Evolutionary conservation across 2,888 invertebrate species (phyloP), one percentile per base, ranked within the genome.

Genomic region (Acrobeloides nanus): DNA sequence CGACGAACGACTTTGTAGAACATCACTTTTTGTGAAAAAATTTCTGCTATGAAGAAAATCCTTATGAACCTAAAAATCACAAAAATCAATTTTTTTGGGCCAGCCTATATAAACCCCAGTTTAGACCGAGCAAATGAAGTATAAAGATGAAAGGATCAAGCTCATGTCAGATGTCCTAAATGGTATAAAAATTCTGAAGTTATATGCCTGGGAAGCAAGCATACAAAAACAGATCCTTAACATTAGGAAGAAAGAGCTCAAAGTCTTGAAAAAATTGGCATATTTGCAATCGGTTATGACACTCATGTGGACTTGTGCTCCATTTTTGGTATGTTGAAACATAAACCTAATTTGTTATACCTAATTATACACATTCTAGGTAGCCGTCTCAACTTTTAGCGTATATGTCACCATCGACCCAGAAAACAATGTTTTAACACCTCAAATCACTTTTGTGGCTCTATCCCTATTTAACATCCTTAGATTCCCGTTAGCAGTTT

Each of bases 351-450:
- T n/a, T n/a, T n/a, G n/a, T n/a, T n/a, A n/a, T n/a, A n/a, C n/a
- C n/a, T n/a, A n/a, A n/a, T n/a, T n/a, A n/a, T n/a, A 59, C 90
- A 0, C 92, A 6, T 90, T 90, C 78, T 78, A 92, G 83, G 90
- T 89, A 62, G 84, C 86, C 58, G 80, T 89, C 75, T 78, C 84
- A 61, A 86, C 87, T 56, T 89, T 90, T 79, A 82, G 84, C 70
- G 84, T 85, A 52, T 90, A 83, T 79, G 82, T 87, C 62, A 77
- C 84, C 67, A 77, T 71, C 7, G 72, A 75, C 29, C 68, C 69
- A 1, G 63, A 63, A 20, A 80, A 81, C 66, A 82, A 89, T 77
- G 75, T 84, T 57, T 79, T 90, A 75, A 85, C 84, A 66, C 83
- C 87, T 21, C 59, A 68, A 55, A 61, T 68, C 37, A 69, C 69